Evolutionary conservation across 2,797 vertebrate species (phyloP).

Genomic region (Tokudaia muenninki): DNA sequence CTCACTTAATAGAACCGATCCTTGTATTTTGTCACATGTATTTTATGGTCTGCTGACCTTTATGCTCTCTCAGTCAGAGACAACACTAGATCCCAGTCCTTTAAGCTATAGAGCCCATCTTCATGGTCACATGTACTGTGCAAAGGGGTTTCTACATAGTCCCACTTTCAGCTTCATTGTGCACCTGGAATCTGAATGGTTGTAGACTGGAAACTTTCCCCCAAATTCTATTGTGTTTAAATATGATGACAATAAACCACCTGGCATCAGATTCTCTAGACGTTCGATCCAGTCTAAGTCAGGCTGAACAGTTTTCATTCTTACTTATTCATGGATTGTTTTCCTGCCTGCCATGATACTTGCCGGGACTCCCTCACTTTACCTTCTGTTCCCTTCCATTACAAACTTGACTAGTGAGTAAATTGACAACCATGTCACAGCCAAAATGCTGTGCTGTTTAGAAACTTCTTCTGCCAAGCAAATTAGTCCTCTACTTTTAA

Average conservation of each 20-base stretch:
- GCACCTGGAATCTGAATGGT: no score
- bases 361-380: neutral
- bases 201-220: neutral
- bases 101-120: no score
- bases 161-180: neutral
- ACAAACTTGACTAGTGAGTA: neutral
- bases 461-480: neutral
- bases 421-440: neutral
- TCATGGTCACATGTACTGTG: neutral
- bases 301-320: neutral
- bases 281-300: neutral
- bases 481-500: neutral
- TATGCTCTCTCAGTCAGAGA: no score
- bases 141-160: neutral
- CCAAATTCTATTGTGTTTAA: neutral
- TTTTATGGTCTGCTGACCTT: neutral
- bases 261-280: neutral
- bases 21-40: neutral
- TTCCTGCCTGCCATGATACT: neutral
- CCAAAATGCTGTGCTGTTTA: neutral
- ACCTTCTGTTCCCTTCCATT: neutral
- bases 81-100: neutral
- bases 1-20: neutral
- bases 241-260: neutral
- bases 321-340: neutral